Base-by-base conservation (phyloP, 2,888 invertebrate genomes). In the Noctua pronuba region DNA sequence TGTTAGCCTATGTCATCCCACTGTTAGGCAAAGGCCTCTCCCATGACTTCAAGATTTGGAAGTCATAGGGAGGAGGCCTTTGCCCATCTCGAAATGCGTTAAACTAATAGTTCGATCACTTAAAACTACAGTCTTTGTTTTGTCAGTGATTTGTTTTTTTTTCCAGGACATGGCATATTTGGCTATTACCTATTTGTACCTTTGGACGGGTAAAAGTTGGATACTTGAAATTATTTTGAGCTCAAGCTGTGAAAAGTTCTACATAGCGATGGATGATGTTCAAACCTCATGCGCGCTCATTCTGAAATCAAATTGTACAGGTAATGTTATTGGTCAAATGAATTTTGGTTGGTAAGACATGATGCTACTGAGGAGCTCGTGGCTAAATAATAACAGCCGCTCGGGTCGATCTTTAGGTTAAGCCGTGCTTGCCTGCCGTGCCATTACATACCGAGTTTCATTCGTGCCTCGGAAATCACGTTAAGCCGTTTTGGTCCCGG, bases 161-260 rank as follows among this genome's bases (percentile, higher is more conserved):
- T 2, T n/a, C n/a, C n/a, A 75, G 75, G 0, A 18, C 1, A 31
- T 21, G 6, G 70, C 64, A 64, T 28, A 28, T 41, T 7, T 66
- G 1, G 8, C 52, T 2, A 41, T 76, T n/a, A 38, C 13, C 18
- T 60, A 8, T 24, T 77, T 77, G 13, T 65, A 66, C 6, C 41
- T 60, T 4, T 75, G 75, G 62, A 49, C 31, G 2, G 31, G 28
- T 18, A 79, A 79, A 38, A 6, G 52, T 71, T 70, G 64, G 44
- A 38, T 70, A 24, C 24, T 71, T 55, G 18, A 78, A n/a, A 64
- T n/a, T n/a, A 71, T 79, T 71, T 55, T 79, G 38, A 79, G 77
- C 41, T 41, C 60, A n/a, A 44, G 6, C 16, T 79, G 69, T 13
- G 77, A 77, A 62, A 49, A 62, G 28, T 77, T 79, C 16, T 79